Evolutionary conservation across 2,113 vertebrate species (phyloP).

Genomic region (Melanerpes formicivorus): DNA sequence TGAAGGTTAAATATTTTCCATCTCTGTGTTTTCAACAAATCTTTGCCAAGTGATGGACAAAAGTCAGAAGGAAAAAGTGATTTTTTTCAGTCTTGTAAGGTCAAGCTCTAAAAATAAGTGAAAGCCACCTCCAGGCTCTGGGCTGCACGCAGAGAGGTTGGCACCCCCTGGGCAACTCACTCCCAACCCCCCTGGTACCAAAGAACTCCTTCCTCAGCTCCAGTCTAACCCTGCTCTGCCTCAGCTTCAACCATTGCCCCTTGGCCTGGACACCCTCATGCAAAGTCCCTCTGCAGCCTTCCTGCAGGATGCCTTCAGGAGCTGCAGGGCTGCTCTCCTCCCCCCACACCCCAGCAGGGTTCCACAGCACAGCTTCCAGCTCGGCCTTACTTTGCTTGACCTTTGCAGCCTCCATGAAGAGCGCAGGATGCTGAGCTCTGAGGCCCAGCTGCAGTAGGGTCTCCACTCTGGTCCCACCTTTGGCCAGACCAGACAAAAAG

Average conservation of each 20-base stretch:
- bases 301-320: too few species aligned
- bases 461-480: neutral
- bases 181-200: too few species aligned
- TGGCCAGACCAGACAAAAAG: neutral
- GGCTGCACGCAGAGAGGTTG: neutral
- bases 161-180: too few species aligned
- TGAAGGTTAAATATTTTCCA: conserved; percentile 54
- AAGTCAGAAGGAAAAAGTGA: conserved; percentile 65
- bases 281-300: too few species aligned
- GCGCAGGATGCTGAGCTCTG: neutral
- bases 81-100: conserved; percentile 46
- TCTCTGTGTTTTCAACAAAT: conserved; percentile 23
- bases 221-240: too few species aligned
- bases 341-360: neutral
- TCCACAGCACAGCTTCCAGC: neutral
- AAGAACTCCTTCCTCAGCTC: too few species aligned
- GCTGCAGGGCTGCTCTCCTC: too few species aligned
- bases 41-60: conserved; percentile 58
- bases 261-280: too few species aligned
- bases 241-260: too few species aligned
- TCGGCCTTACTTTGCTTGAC: neutral
- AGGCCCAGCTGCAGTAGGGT: neutral
- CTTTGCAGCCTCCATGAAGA: neutral
- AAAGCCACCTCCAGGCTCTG: conserved; percentile 49
- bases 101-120: conserved; percentile 59